Conservation (phyloP, 2,888 invertebrate genomes). For the Heliconius charithonia region DNA sequence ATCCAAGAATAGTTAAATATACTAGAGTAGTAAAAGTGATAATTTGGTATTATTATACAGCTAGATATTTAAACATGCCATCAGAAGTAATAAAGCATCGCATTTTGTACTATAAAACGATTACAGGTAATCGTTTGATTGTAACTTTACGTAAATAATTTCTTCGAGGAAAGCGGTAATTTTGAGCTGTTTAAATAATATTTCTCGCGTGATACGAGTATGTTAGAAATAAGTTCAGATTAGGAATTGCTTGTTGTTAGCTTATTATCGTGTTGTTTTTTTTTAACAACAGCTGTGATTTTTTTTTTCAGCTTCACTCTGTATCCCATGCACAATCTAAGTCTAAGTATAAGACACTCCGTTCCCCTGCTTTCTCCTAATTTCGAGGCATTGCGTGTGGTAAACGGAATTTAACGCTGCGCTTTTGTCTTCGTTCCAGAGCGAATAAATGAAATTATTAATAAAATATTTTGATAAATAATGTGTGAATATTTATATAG, state of each 20-base stretch:
- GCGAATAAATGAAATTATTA: no score
- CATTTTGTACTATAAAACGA: constrained; percentile 74
- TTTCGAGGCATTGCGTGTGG: no score
- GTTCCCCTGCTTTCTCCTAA: no score
- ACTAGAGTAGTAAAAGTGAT: constrained; percentile 4
- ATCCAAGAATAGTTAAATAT: not conserved
- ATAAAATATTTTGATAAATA: no score
- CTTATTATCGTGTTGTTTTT: not conserved
- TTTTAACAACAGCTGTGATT: not conserved
- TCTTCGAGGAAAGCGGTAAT: constrained; percentile 40
- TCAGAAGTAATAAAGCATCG: constrained; percentile 13
- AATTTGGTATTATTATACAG: not conserved
- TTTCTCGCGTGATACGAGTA: constrained; percentile 2
- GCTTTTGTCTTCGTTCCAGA: no score
- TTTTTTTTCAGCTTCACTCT: no score
- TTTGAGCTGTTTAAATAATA: constrained; percentile 49
- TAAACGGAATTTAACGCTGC: no score
- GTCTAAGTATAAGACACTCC: no score
- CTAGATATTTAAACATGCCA: not conserved
- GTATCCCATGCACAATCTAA: no score
- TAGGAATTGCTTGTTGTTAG: not conserved
- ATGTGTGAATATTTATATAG: not conserved
- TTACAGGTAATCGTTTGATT: constrained; percentile 68
- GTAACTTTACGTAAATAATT: constrained; percentile 63
- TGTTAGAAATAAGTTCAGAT: constrained; percentile 6